Evolutionary conservation across 2,888 invertebrate genomes (phyloP), one percentile per base, ranked within the genome.

Genomic region (Lasioglossum oenotherae): DNA sequence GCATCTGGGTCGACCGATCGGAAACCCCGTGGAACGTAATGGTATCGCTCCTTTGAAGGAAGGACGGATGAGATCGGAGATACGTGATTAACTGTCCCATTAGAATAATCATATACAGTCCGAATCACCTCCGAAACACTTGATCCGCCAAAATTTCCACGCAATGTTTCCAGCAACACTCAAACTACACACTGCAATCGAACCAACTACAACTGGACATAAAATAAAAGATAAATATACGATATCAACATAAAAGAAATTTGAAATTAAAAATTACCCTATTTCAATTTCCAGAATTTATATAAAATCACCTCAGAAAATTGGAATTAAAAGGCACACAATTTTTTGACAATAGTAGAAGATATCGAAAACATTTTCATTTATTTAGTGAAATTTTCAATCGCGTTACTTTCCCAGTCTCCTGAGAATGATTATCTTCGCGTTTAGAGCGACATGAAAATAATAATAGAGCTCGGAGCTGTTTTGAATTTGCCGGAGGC

Each of bases 1-100:
- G 92, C 87, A 93, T 92, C 86, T 92, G 84, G 92, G 93, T 93
- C 91, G 89, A 57, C 72, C 82, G 88, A 88, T 89, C 85, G 85
- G 81, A 79, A 82, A 85, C 77, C 27, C 71, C 72, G 71, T 78
- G 78, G 69, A 83, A 79, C 49, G 67, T 78, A 46, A 76, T 76
- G 73, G 64, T 85, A 82, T 87, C 85, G 85, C 64, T 78, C 57
- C 74, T 74, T 46, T 53, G 73, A 76, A 44, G 57, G 72, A 76
- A 31, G 60, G 38, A 78, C 72, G 46, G 38, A 27, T 57, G 31
- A 71, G 77, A 71, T n/a, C 14, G 38, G 64, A 49, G 69, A 64
- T 64, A 41, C 31, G 14, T 23, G 75, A 81, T 81, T 78, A 77
- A 31, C 10, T 53, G 53, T 73, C 64, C 57, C 41, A 67, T 81